Evolutionary conservation across 2,113 vertebrate species (phyloP), one percentile per base, ranked within the genome.

Genomic region (Pristiophorus japonicus): DNA sequence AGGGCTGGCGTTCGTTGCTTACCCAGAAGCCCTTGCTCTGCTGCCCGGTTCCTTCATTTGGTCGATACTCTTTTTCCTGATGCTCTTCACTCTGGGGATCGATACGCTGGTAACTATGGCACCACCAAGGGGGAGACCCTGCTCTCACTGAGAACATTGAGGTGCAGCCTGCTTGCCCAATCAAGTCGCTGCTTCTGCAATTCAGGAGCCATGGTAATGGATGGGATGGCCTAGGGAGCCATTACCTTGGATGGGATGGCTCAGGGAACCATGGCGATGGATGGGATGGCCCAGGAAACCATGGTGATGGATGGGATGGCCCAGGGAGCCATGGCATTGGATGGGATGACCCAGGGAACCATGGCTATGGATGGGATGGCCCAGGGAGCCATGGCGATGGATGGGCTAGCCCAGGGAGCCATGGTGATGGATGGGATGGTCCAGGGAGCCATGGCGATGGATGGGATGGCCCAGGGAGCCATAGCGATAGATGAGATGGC

Each of bases 31-130:
- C 95, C 97, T 98, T 67, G 98, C 98, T 95, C 97, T 98, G 70
- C 97, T 98, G 81, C 98, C 98, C 66, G 98, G 98, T 73, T 98
- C 98, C 0, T 97, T 97, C 34, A 98, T 98, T 96, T 98, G 98
- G 98, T 97, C 98, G 96, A 97, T 98, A 95, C 95, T 98, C 94
- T 98, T 98, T 96, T 98, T 98, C 96, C 96, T 98, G 96, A 98
- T 98, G 98, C 97, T 98, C 16, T 98, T 98, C 85, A 98, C 98
- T 96, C 96, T 98, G 81, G 98, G 98, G 51, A 94, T 98, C 12
- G 98, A 98, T 96, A 98, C 98, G 42, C 96, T 98, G 97, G 98
- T 98, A 96, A 97, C 47, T 95, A 55, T 55, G 47, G 34, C 90
- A 20, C 55, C 12, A 8, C 51, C 55, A 30, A 7, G 16, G 18